Conservation (phyloP, 2,888 invertebrate genomes). For the Ennomos fuscantarius region DNA sequence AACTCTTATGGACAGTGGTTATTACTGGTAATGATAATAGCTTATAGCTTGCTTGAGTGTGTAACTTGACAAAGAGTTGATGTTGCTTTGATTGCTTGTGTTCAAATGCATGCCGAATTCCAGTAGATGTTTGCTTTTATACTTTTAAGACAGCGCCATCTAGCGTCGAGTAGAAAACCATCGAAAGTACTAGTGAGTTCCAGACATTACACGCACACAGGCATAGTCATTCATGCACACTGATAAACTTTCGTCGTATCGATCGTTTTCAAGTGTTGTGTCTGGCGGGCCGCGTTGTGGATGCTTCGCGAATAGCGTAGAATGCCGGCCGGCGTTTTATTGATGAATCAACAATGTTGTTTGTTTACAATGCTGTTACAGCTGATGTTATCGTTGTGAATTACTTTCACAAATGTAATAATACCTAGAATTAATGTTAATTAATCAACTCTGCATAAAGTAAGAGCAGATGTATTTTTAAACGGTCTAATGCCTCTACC, state of each 20-base stretch:
- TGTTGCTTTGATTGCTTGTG: slow-evolving; percentile 10
- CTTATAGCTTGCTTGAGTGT: not conserved
- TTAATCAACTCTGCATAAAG: too few relatives aligned
- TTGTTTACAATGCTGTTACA: not conserved
- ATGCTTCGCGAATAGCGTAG: not conserved
- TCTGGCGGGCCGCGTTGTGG: too few relatives aligned
- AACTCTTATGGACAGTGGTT: too few relatives aligned
- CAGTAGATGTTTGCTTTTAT: slow-evolving; percentile 1
- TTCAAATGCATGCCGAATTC: slow-evolving; percentile 12
- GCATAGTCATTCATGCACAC: slow-evolving; percentile 3
- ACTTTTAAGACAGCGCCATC: slow-evolving; percentile 29
- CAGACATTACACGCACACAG: slow-evolving; percentile 24
- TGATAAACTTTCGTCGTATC: too few relatives aligned
- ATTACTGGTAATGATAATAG: too few relatives aligned
- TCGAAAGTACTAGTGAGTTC: slow-evolving; percentile 40
- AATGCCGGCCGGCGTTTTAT: not conserved
- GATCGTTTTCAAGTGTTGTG: too few relatives aligned
- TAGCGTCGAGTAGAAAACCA: slow-evolving; percentile 33
- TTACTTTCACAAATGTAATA: too few relatives aligned
- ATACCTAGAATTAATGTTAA: too few relatives aligned
- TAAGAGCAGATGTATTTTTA: too few relatives aligned
- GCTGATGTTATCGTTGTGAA: too few relatives aligned
- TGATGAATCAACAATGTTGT: not conserved
- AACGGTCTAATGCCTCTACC: too few relatives aligned
- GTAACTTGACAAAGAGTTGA: not conserved